Conservation (phyloP, 2,113 vertebrate species). For the Pantherophis guttatus region DNA sequence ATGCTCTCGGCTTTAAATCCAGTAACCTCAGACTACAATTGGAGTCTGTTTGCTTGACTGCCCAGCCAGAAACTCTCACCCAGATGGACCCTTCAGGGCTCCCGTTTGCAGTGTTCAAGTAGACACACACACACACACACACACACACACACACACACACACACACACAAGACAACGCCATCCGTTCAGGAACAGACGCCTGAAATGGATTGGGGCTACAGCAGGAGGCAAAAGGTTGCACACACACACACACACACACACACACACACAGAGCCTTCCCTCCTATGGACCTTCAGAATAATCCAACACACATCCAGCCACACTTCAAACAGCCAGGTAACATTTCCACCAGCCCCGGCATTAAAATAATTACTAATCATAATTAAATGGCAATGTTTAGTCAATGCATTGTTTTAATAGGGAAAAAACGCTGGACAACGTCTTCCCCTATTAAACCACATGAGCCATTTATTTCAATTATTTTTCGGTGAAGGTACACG, state of each 20-base stretch:
- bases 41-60: not conserved
- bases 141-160: no score
- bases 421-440: not conserved
- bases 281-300: not conserved
- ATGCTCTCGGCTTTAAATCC: not conserved
- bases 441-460: not conserved
- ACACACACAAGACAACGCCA: not conserved
- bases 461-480: not conserved
- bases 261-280: not conserved
- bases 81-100: not conserved
- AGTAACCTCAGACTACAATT: not conserved
- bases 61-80: not conserved
- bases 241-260: no score
- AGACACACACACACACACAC: not conserved
- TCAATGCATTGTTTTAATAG: not conserved
- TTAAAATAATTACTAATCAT: not conserved
- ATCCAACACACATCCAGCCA: not conserved
- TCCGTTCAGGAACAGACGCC: not conserved
- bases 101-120: not conserved
- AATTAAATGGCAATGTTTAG: not conserved
- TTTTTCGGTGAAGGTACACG: not conserved
- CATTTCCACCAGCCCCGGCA: not conserved
- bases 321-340: not conserved
- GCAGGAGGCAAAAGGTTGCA: not conserved
- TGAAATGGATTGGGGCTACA: not conserved